Evolutionary conservation across 2,888 invertebrate genomes (phyloP), one percentile per base, ranked within the genome.

Genomic region (Napeogenes inachia): DNA sequence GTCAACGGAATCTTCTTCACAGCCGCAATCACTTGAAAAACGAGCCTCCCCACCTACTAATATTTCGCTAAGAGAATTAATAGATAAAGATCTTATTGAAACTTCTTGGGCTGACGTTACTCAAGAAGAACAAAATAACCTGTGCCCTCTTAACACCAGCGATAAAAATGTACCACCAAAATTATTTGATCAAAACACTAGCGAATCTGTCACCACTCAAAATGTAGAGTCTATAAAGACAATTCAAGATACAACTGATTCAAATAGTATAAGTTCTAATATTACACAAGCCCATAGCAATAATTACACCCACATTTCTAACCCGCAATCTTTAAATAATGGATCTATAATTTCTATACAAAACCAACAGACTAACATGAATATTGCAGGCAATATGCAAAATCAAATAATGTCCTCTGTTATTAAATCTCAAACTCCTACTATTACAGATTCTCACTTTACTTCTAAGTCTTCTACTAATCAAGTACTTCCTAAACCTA

Each of bases 61-160:
- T 71, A 61, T 74, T 62, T 75, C 82, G n/a, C 84, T 82, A 65
- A 79, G 89, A 62, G 93, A 92, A 71, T 90, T 91, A 4, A 71
- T 77, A 59, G 91, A 90, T 75, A 92, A 82, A 77, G 87, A 88
- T 73, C 84, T 80, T 66, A 77, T 81, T 13, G 85, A 81, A 76
- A 76, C 88, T 47, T 89, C 91, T 1, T 91, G 91, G 91, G 91
- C 91, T 45, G 91, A 92, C 66, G 82, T 78, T 33, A 71, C 88
- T 45, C 89, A 85, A 70, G 91, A 91, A 57, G 89, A 89, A 60
- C 70, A 80, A 61, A 74, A 60, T 60, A 76, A 69, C 62, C 73
- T 71, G 45, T 70, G 63, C 57, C 66, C 71, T 65, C 65, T 73
- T 2, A 82, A 82, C 67, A 55, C 76, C 46, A 33, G 68, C 59